Evolutionary conservation across 2,797 vertebrate genomes (phyloP).

Genomic region (Ctenopoma multispine): DNA sequence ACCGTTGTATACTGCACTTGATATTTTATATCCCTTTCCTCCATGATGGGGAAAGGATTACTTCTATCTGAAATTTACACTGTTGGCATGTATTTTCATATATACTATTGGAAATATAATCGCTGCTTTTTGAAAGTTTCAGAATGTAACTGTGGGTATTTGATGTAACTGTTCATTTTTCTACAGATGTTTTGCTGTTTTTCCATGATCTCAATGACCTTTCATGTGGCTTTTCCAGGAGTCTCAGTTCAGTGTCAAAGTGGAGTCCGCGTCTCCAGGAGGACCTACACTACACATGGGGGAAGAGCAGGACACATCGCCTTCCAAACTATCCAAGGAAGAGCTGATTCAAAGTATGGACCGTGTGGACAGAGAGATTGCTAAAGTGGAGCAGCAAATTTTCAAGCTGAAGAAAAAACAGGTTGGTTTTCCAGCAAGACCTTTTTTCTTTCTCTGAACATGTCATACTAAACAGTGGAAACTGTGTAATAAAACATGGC

Average conservation of each 20-base stretch:
- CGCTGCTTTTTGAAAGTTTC: neutral
- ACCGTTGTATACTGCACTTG: neutral
- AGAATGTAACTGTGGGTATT: neutral
- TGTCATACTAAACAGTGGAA: conserved; percentile 3
- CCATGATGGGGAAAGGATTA: neutral
- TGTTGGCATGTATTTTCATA: neutral
- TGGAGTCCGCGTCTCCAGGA: conserved; percentile 89
- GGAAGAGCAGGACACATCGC: conserved; percentile 95
- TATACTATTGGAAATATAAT: neutral
- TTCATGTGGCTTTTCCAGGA: conserved; percentile 82
- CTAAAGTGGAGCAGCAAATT: conserved; percentile 99
- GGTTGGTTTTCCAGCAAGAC: conserved; percentile 78
- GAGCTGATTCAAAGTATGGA: conserved; percentile 99
- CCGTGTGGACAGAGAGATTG: conserved; percentile 97
- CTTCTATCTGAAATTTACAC: neutral
- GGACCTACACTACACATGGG: conserved; percentile 85
- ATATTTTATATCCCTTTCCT: neutral
- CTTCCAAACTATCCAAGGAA: conserved; percentile 98
- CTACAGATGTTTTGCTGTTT: neutral
- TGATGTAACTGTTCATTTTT: neutral
- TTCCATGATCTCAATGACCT: neutral
- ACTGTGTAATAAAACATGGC: conserved; percentile 14
- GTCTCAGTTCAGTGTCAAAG: conserved; percentile 85
- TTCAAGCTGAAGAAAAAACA: conserved; percentile 99
- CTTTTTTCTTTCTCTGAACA: conserved; percentile 9